Conservation (phyloP, 2,113 vertebrate genomes). For the Erythrolamprus reginae region DNA sequence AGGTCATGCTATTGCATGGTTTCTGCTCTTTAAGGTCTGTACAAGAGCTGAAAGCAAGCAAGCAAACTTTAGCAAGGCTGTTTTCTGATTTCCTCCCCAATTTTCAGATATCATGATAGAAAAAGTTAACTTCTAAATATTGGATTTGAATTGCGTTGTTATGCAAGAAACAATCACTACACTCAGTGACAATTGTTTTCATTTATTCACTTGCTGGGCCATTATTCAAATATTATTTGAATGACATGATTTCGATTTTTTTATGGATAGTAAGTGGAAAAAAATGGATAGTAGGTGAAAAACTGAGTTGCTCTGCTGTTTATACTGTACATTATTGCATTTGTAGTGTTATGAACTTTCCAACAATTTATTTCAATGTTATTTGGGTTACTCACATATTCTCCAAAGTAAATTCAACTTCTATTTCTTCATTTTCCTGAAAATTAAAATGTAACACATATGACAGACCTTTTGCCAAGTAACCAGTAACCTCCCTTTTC, state of each 20-base stretch:
- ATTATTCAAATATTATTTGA: neutral
- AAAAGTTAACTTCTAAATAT: neutral
- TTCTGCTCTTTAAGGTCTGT: neutral
- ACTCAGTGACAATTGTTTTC: neutral
- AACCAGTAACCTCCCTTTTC: neutral
- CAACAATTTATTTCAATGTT: neutral
- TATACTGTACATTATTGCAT: neutral
- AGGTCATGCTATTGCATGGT: neutral
- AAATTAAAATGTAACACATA: slow-evolving; percentile 18
- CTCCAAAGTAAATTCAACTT: slow-evolving; percentile 56
- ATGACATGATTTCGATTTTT: neutral
- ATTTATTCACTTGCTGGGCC: neutral
- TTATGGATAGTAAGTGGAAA: neutral
- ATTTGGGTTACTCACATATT: slow-evolving; percentile 46
- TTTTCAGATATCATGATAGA: neutral
- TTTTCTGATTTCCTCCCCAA: neutral
- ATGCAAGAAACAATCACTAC: neutral
- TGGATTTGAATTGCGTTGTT: neutral
- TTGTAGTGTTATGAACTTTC: neutral
- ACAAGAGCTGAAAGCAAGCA: neutral
- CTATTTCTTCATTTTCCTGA: slow-evolving; percentile 49
- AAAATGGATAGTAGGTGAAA: too few relatives aligned
- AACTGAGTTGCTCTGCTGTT: neutral
- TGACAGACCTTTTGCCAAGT: neutral
- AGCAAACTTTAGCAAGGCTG: neutral